Conservation (phyloP, 2,888 invertebrate genomes). For the Leptinotarsa juncta region DNA sequence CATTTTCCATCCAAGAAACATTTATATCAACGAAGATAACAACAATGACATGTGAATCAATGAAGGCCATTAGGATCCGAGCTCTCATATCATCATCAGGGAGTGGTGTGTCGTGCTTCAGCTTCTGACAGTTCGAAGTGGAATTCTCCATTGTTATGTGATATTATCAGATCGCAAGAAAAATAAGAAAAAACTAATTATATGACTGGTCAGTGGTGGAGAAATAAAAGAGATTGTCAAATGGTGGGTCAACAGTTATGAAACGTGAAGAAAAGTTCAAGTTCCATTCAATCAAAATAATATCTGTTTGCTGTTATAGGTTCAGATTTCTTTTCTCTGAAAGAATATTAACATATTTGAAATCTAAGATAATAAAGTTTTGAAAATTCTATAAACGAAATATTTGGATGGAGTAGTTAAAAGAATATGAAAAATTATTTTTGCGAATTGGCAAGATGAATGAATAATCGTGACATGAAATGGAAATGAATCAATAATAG, state of each 20-base stretch:
- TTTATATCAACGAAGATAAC: slow-evolving; percentile 1
- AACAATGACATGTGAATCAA: slow-evolving; percentile 38
- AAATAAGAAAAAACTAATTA: slow-evolving; percentile 54
- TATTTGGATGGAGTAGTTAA: too few species aligned
- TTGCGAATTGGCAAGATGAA: too few species aligned
- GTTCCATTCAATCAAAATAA: too few species aligned
- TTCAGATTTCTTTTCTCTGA: too few species aligned
- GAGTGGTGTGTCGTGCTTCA: slow-evolving; percentile 43
- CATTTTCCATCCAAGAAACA: not conserved
- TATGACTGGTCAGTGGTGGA: slow-evolving; percentile 29
- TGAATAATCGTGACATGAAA: too few species aligned
- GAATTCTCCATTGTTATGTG: slow-evolving; percentile 58
- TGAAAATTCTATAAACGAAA: too few species aligned
- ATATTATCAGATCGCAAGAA: slow-evolving; percentile 58
- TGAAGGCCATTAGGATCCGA: slow-evolving; percentile 42
- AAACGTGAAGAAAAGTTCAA: not conserved
- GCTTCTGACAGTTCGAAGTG: slow-evolving; percentile 55
- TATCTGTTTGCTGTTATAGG: too few species aligned
- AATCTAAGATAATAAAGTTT: too few species aligned
- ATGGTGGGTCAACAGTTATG: too few species aligned
- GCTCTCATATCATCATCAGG: slow-evolving; percentile 43
- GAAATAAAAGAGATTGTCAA: not conserved
- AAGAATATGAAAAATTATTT: too few species aligned
- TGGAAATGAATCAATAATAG: too few species aligned
- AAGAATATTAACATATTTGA: too few species aligned